Evolutionary conservation across 2,797 vertebrate species (phyloP).

Genomic region (Margarornis squamiger): DNA sequence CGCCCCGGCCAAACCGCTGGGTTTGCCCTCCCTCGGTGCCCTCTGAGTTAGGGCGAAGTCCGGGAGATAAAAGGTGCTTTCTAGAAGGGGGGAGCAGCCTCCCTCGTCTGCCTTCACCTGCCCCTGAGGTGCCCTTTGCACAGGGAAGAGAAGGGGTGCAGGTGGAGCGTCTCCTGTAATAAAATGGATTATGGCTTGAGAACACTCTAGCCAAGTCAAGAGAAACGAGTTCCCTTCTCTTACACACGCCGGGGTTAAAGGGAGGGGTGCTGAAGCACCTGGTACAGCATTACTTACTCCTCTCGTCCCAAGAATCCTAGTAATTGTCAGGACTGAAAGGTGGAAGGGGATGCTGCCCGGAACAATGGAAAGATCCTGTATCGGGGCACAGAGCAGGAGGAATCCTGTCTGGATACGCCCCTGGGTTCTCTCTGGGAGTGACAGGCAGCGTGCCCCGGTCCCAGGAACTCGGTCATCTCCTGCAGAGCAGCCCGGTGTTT

Average conservation of each 20-base stretch:
- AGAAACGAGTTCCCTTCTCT: not conserved
- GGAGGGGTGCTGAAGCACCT: not conserved
- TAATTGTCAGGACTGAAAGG: not conserved
- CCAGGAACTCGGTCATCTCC: not conserved
- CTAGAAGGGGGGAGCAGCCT: not conserved
- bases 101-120: rapidly evolving
- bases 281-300: rapidly evolving
- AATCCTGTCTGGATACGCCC: not conserved
- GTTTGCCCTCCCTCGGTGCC: rapidly evolving
- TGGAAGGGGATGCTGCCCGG: rapidly evolving
- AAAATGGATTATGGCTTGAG: not conserved
- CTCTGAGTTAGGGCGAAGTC: rapidly evolving
- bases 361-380: not conserved
- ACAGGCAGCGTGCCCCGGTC: rapidly evolving
- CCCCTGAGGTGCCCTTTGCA: rapidly evolving
- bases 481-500: rapidly evolving
- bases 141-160: rapidly evolving
- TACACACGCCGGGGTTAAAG: rapidly evolving
- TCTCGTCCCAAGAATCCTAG: rapidly evolving
- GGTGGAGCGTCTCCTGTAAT: not conserved
- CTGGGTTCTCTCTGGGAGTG: not conserved
- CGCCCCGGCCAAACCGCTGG: rapidly evolving
- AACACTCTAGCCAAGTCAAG: not conserved
- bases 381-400: not conserved
- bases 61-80: not conserved